A percentile compares a stretch with the other conserved stretches of the same genome.
These are phyloP conservation scores for Malthinus seriepunctatus DNA, from an alignment of 2,888 invertebrate species.

Conservation along the genomic window DNA sequence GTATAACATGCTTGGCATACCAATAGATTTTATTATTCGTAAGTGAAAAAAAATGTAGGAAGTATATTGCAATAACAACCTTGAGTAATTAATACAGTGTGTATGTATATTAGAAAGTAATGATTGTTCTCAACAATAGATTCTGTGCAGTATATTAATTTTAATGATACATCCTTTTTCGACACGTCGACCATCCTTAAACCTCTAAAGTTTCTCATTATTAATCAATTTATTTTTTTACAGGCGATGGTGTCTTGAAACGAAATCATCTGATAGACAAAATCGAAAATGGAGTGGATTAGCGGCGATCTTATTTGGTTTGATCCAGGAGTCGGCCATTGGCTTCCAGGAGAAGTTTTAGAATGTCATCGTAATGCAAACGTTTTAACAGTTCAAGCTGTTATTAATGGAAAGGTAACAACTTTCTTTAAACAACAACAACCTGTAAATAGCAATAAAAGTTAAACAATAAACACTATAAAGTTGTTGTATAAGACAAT, in stretches of 20 bases:
- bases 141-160: not conserved
- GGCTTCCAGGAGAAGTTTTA: constrained; percentile 87
- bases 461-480: too few species aligned
- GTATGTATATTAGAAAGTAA: constrained; percentile 24
- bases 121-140: constrained; percentile 23
- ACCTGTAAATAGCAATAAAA: not conserved
- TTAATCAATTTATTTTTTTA: not conserved
- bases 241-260: not conserved
- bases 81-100: constrained; percentile 14
- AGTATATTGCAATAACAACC: constrained; percentile 20
- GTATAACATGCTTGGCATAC: constrained; percentile 11
- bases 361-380: constrained; percentile 90
- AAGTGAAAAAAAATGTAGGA: constrained; percentile 5
- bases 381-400: constrained; percentile 86
- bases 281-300: constrained; percentile 61
- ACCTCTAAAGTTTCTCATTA: not conserved
- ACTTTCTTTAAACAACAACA: constrained; percentile 11
- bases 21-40: not conserved
- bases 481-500: too few species aligned
- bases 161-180: too few species aligned
- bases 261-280: not conserved
- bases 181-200: not conserved
- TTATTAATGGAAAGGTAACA: constrained; percentile 84
- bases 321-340: constrained; percentile 87
- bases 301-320: constrained; percentile 93